Percentiles rank a stretch among this genome's conserved stretches.
Conservation (phyloP, 1,140 invertebrate genomes). For the Sitodiplosis mosellana region DNA sequence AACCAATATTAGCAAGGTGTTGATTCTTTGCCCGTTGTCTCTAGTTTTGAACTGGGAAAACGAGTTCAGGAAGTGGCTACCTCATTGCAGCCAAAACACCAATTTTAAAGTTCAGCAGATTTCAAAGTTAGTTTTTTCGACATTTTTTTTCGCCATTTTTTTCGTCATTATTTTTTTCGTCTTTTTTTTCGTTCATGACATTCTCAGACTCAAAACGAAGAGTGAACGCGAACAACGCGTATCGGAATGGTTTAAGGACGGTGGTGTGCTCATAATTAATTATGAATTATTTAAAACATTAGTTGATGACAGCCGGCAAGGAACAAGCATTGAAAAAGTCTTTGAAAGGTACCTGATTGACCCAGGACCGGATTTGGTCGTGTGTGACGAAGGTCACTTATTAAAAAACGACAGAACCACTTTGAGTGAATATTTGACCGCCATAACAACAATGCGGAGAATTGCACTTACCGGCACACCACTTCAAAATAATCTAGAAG, state of each 20-base stretch:
- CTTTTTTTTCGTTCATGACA: too few relatives aligned
- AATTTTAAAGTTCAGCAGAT: constrained; percentile 42
- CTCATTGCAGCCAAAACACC: too few relatives aligned
- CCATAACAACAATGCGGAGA: constrained; percentile 55
- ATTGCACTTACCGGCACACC: constrained; percentile 91
- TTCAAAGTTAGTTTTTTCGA: too few relatives aligned
- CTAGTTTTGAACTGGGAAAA: constrained; percentile 92
- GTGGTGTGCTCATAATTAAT: constrained; percentile 41
- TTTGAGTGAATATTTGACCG: constrained; percentile 66
- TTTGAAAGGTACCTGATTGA: constrained; percentile 63
- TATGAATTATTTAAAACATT: constrained; percentile 51
- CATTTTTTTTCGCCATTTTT: too few relatives aligned
- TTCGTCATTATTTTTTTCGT: too few relatives aligned
- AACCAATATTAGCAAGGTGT: constrained; percentile 39
- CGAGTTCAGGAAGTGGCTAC: constrained; percentile 95
- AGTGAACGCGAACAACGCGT: too few relatives aligned
- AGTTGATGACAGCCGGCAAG: constrained; percentile 56
- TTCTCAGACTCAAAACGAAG: too few relatives aligned
- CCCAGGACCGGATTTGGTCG: constrained; percentile 78
- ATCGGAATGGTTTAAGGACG: too few relatives aligned
- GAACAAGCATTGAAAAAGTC: constrained; percentile 60
- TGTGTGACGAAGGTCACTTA: constrained; percentile 82
- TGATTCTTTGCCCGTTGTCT: constrained; percentile 94
- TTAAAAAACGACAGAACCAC: constrained; percentile 79
- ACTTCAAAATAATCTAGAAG: constrained; percentile 85